Base-by-base conservation (phyloP, 2,113 vertebrate genomes). In the Coreoperca whiteheadi region DNA sequence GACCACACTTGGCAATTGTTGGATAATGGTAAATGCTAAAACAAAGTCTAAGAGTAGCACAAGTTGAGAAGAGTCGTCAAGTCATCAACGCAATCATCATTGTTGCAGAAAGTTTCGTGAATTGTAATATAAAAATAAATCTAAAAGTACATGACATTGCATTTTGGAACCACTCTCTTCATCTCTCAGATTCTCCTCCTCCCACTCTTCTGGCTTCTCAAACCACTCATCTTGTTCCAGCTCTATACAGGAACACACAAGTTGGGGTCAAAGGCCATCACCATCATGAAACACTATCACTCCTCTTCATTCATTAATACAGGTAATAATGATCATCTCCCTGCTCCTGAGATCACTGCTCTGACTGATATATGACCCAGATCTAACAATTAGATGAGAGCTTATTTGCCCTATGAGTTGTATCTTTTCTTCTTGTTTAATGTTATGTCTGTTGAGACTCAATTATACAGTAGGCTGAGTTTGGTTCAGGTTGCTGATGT, bases 181-280 rank as follows among this genome's bases (percentile, higher is more conserved):
- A 92, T 80, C 85, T 87, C 87, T 85, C 75, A n/a, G 73, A 82
- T 84, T 88, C 82, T 74, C 87, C 79, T 86, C 91, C 89, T 88
- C 92, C 92, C 88, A 93, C 93, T 86, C 87, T 69, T n/a, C n/a
- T n/a, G 66, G 77, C 84, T 25, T n/a, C 51, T 88, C 86, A 85
- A 83, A 81, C 88, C 84, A 82, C 83, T 94, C 92, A 85, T 93
- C 93, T 93, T 88, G 85, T 92, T 92, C 93, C 74, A 83, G 92
- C 89, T 81, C 85, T 86, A 60, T 74, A 32, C 82, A 61, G 84
- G 78, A 82, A 81, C 64, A 82, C 87, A 80, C 56, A 70, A 86
- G 86, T 70, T 73, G 86, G 93, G 93, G 91, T 93, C 92, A 94
- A 82, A 89, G 85, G 83, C 70, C 77, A 72, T 25, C 12, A 60